Evolutionary conservation across 2,888 invertebrate genomes (phyloP), one percentile per base, ranked within the genome.

Genomic region (Cataglyphis albicans): DNA sequence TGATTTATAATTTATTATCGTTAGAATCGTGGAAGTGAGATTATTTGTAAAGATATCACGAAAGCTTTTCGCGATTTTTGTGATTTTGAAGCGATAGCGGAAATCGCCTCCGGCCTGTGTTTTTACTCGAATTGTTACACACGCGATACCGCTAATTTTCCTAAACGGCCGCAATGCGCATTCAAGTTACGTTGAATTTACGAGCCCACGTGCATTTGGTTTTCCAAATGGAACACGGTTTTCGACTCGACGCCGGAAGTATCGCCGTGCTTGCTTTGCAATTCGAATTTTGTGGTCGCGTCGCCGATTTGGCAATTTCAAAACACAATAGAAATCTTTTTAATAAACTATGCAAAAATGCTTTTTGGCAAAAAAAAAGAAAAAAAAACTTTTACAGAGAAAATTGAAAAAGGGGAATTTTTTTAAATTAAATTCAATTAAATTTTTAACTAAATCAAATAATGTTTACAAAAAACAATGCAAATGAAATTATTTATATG

Each of bases 201-300:
- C 86, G 84, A 61, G 57, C 29, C 52, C 72, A 29, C 73, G 52
- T 70, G 83, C 81, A 73, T 88, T 88, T 84, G 87, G 61, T 85
- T 89, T 89, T 85, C 72, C 88, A 86, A 89, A 80, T 65, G 80
- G 59, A n/a, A 65, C 74, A 57, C 72, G 84, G 74, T 86, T 84
- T 81, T 83, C 81, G 76, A 61, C 70, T 52, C 81, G 76, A 41
- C 61, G 74, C 88, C 84, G 74, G 82, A 78, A 88, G 87, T 87
- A 84, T 85, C 88, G 87, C 48, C 83, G 83, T 65, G 75, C 68
- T 64, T 82, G 83, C 59, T 88, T 88, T 88, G 87, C 88, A 87
- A 88, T 88, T 88, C 88, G 85, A 78, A 88, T 85, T 85, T 75
- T 67, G 59, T 59, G 80, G 44, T 80, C 15, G 18, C 59, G 18